These are phyloP conservation scores for Chloropsis hardwickii DNA, from an alignment of 2,113 vertebrate species.

Conservation along the genomic window DNA sequence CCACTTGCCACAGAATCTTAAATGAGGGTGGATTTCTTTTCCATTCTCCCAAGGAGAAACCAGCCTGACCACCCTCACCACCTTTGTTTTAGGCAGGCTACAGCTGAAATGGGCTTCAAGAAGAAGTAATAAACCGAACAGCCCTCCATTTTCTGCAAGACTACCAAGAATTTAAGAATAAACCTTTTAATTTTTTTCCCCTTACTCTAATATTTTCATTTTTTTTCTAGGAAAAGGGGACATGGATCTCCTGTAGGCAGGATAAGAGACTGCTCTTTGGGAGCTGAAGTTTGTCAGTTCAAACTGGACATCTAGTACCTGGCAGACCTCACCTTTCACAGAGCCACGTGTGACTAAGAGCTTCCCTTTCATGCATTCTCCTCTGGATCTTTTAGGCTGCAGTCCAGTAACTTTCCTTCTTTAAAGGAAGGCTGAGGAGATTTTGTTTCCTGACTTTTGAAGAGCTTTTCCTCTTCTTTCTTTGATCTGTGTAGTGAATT, in stretches of 20 bases:
- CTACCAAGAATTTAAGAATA: not conserved
- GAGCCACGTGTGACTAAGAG: not conserved
- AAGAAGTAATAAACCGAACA: not conserved
- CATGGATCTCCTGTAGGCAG: not conserved
- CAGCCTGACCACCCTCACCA: rapidly evolving
- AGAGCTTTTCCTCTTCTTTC: conserved; percentile 59
- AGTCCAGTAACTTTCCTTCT: conserved; percentile 66
- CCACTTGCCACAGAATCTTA: rapidly evolving
- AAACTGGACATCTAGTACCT: conserved; percentile 25
- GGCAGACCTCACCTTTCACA: conserved; percentile 44
- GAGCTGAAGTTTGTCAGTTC: not conserved
- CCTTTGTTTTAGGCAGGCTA: not conserved
- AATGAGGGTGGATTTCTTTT: not conserved
- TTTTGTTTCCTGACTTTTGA: conserved; percentile 67
- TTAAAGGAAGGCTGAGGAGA: conserved; percentile 52
- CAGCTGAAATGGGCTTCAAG: not conserved
- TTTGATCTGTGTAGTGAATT: conserved; percentile 65
- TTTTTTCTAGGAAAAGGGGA: not conserved
- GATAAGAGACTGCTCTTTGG: not conserved
- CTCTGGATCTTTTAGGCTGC: conserved; percentile 50
- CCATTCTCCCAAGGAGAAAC: not conserved
- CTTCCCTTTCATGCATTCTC: conserved; percentile 48
- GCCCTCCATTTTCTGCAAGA: not conserved
- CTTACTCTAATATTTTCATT: not conserved
- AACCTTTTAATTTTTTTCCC: not conserved